Conservation (phyloP, 2,113 vertebrate species). For the Sinocyclocheilus maitianheensis region DNA sequence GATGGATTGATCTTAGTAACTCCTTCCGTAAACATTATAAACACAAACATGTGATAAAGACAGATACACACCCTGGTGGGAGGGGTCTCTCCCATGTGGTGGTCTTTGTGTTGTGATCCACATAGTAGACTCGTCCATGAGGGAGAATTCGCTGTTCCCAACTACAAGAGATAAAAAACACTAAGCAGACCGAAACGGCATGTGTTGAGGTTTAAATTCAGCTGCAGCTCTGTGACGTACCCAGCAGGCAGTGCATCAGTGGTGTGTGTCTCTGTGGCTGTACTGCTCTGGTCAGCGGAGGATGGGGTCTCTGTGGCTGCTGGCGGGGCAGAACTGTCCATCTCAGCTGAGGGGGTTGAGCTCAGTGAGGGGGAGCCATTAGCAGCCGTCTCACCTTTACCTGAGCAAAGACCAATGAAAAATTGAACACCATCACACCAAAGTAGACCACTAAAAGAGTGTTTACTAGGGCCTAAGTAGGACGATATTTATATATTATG, state of each 20-base stretch:
- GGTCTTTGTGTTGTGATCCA: slow-evolving; percentile 98
- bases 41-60: not conserved
- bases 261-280: slow-evolving; percentile 59
- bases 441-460: not conserved
- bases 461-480: not conserved
- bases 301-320: slow-evolving; percentile 59
- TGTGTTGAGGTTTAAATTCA: not conserved
- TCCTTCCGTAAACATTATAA: not conserved
- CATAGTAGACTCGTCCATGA: slow-evolving; percentile 94
- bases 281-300: slow-evolving; percentile 63
- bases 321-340: slow-evolving; percentile 48
- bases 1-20: not conserved
- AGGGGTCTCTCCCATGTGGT: slow-evolving; percentile 98
- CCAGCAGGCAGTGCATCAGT: slow-evolving; percentile 85
- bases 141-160: slow-evolving; percentile 97
- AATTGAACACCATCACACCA: not conserved
- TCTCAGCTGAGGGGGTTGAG: slow-evolving; percentile 58
- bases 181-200: not conserved
- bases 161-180: slow-evolving; percentile 66
- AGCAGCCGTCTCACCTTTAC: slow-evolving; percentile 75
- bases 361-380: slow-evolving; percentile 64
- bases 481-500: not conserved
- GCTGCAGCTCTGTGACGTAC: slow-evolving; percentile 74
- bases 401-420: slow-evolving; percentile 62
- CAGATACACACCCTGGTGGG: slow-evolving; percentile 85